Evolutionary conservation across 2,113 vertebrate species (phyloP).

Genomic region (Cyanoderma ruficeps): DNA sequence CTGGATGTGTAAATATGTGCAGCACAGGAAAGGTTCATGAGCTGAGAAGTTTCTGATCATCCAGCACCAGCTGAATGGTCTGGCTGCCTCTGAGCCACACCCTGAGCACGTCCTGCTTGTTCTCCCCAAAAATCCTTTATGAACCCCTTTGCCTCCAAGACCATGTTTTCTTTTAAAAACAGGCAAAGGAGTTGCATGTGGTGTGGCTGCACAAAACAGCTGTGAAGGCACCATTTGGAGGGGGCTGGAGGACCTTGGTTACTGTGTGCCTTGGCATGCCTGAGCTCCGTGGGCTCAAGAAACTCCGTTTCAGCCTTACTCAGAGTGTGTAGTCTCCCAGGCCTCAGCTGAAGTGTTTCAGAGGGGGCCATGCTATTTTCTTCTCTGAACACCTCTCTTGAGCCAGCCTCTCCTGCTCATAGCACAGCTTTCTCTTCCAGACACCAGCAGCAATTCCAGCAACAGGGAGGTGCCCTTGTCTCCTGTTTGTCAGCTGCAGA

Average conservation of each 20-base stretch:
- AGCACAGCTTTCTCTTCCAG: neutral
- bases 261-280: too few relatives aligned
- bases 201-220: neutral
- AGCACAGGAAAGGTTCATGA: neutral
- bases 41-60: neutral
- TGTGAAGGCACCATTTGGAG: fast-evolving
- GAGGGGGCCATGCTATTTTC: neutral
- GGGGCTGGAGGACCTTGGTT: neutral
- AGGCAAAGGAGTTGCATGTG: neutral
- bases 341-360: neutral
- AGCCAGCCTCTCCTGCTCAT: neutral
- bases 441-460: neutral
- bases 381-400: neutral
- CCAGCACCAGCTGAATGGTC: neutral
- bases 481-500: neutral
- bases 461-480: neutral
- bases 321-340: fast-evolving
- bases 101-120: neutral
- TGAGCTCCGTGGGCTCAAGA: neutral
- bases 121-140: neutral
- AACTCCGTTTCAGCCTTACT: neutral
- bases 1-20: neutral
- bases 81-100: fast-evolving
- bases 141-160: neutral
- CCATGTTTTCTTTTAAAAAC: neutral